phyloP scores from a whole-genome alignment of 30 jellyfish, hydroid and myxozoan genomes.

The Hydra vulgaris region DNA sequence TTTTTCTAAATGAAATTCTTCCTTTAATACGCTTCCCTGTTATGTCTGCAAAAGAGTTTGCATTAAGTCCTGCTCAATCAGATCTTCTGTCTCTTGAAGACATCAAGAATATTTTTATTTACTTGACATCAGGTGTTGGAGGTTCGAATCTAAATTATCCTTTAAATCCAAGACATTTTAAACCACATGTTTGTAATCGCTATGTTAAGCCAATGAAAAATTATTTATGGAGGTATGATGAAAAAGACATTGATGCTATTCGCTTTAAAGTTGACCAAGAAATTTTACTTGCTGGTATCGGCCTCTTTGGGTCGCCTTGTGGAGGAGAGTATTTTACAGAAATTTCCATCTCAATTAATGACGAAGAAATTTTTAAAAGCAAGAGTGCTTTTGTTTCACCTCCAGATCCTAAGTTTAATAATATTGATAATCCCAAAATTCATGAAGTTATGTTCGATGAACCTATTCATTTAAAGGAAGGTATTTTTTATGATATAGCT shows the following conservation, averaged over 20 bases:
- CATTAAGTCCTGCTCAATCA: constrained; percentile 94
- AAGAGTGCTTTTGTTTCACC: constrained; percentile 79
- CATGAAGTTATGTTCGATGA: constrained; percentile 76
- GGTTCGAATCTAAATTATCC: constrained; percentile 36
- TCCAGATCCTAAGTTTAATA: constrained; percentile 80
- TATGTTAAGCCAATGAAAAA: constrained; percentile 65
- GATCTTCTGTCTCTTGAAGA: constrained; percentile 74
- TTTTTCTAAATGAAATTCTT: constrained; percentile 44
- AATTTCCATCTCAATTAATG: constrained; percentile 37
- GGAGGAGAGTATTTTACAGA: constrained; percentile 86
- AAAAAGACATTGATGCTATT: constrained; percentile 75
- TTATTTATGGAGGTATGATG: constrained; percentile 95
- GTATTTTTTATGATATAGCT: constrained; percentile 44
- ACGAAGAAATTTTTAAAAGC: constrained; percentile 36
- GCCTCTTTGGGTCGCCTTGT: constrained; percentile 91
- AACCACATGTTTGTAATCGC: constrained; percentile 66
- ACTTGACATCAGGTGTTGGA: constrained; percentile 61
- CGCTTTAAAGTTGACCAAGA: constrained; percentile 76
- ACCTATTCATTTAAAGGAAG: constrained; percentile 60
- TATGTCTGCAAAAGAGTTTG: constrained; percentile 95
- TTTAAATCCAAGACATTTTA: constrained; percentile 32
- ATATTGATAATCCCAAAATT: constrained; percentile 62
- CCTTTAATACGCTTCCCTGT: constrained; percentile 76
- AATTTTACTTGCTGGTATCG: constrained; percentile 73
- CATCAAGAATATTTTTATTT: constrained; percentile 53